Evolutionary conservation across 2,113 vertebrate genomes (phyloP), one percentile per base, ranked within the genome.

Genomic region (Nothocercus nigrocapillus): DNA sequence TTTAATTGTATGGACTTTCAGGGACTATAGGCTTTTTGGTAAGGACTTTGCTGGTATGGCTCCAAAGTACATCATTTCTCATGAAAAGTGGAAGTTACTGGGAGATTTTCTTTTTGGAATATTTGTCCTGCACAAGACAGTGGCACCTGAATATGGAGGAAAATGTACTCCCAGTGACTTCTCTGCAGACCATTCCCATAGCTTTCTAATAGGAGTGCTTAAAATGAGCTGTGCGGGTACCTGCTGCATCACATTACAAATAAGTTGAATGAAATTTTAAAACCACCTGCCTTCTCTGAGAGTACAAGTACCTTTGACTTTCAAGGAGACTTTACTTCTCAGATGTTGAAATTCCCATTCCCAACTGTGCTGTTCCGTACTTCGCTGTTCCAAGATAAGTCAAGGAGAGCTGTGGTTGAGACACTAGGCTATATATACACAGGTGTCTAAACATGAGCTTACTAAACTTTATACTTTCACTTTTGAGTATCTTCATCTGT

Each of bases 111-210:
- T 22, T 6, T 44, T 56, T 56, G 16, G 34, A 8, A 5, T 24
- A 40, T 81, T 69, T 62, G 13, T 13, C 27, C n/a, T 42, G 15
- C 28, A 1, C 32, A 42, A 20, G 11, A 3, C 1, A 11, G n/a
- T 7, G 44, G 18, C 25, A 5, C 2, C 0, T 24, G 14, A 25
- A 7, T 16, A 7, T 0, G 16, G 63, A 74, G 63, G 47, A 54
- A 54, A 38, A 9, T 8, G 5, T 0, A 2, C n/a, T 7, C 25
- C 8, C 19, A 28, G 3, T 44, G 21, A 36, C 56, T 30, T 22
- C 56, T 21, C 13, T 17, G 25, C 44, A 1, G 2, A 8, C 32
- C 0, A 0, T 51, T 30, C 28, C 32, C 63, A 13, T 11, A 7
- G 3, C 38, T 42, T 22, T 24, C 36, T 70, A 40, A 28, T 9